Conservation (phyloP, 2,797 vertebrate genomes). For the Acanthornis magna region DNA sequence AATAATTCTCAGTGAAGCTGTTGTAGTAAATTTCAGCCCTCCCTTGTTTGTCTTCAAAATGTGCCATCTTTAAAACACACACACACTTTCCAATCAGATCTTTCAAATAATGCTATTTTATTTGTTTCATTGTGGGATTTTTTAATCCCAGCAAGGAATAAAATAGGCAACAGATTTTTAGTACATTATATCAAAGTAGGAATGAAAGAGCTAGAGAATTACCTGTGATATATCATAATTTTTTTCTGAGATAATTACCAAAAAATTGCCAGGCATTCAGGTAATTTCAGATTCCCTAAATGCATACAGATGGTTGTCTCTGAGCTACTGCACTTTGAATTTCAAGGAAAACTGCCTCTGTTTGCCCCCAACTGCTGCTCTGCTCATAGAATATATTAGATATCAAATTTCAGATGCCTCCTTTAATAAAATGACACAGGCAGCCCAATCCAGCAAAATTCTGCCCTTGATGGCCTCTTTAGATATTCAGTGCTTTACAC, state of each 20-base stretch:
- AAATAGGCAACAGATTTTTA: conserved; percentile 3
- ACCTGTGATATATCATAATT: background rate
- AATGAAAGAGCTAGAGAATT: background rate
- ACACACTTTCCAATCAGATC: background rate
- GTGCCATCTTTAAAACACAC: background rate
- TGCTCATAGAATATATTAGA: background rate
- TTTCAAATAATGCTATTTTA: background rate
- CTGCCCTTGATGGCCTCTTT: background rate
- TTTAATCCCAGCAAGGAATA: background rate
- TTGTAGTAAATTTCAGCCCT: background rate
- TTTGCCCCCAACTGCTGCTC: background rate
- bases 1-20: background rate
- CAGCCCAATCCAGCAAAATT: background rate
- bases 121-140: background rate
- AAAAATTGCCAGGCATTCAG: background rate
- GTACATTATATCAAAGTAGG: background rate
- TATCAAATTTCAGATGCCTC: background rate
- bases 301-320: background rate
- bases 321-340: background rate
- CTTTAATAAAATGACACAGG: background rate
- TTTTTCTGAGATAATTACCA: conserved; percentile 2
- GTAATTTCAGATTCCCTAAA: conserved; percentile 26
- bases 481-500: background rate
- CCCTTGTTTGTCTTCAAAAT: background rate
- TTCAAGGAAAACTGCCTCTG: conserved; percentile 22